Evolutionary conservation across 1,140 invertebrate genomes (phyloP).

Genomic region (Eumaeus atala): DNA sequence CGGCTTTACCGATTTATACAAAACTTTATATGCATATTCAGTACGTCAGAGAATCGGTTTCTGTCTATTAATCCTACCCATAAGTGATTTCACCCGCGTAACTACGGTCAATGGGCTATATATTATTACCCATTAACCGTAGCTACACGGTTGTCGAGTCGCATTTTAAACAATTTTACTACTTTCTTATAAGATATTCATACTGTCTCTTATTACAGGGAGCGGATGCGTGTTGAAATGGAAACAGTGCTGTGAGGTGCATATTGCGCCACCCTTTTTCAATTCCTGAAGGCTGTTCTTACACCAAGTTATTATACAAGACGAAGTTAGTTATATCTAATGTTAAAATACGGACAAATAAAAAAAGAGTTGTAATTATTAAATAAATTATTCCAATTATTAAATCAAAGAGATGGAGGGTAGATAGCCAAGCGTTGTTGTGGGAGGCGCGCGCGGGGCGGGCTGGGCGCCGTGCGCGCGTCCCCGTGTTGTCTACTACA

Average conservation of each 20-base stretch:
- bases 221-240: constrained; percentile 82
- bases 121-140: too few relatives aligned
- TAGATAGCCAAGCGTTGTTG: constrained; percentile 73
- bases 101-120: too few relatives aligned
- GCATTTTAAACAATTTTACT: too few relatives aligned
- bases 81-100: too few relatives aligned
- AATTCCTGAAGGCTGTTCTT: constrained; percentile 74
- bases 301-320: constrained; percentile 71
- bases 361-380: constrained; percentile 75
- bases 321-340: constrained; percentile 73
- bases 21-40: too few relatives aligned
- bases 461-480: constrained; percentile 67
- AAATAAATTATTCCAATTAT: constrained; percentile 76
- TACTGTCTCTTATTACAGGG: constrained; percentile 38
- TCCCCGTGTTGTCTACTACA: constrained; percentile 72
- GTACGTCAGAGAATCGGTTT: too few relatives aligned
- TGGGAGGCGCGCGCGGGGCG: constrained; percentile 62
- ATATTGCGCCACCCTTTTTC: constrained; percentile 68
- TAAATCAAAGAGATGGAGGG: constrained; percentile 69
- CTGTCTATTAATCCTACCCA: too few relatives aligned
- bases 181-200: too few relatives aligned
- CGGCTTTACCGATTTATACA: too few relatives aligned
- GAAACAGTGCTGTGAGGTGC: constrained; percentile 90
- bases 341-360: constrained; percentile 71
- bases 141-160: too few relatives aligned